Evolutionary conservation across 1,140 invertebrate species (phyloP).

Genomic region (Coptotermes formosanus): DNA sequence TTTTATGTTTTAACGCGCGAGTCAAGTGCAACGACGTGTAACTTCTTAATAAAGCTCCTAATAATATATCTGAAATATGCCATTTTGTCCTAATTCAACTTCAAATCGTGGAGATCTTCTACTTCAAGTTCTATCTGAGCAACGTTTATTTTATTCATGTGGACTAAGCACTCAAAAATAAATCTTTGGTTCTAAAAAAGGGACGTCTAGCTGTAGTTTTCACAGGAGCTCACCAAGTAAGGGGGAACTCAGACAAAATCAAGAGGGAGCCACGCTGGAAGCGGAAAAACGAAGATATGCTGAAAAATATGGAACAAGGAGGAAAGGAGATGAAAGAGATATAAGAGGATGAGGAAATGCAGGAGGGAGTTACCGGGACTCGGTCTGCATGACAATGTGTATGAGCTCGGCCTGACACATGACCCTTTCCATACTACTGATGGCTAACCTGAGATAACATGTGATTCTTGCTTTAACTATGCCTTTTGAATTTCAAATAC

Average conservation of each 20-base stretch:
- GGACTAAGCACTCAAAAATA: neutral
- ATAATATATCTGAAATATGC: too few species aligned
- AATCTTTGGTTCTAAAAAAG: neutral
- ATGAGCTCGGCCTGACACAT: neutral
- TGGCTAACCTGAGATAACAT: slow-evolving; percentile 11
- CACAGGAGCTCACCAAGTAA: neutral
- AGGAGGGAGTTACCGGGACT: neutral
- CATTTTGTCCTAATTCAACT: too few species aligned
- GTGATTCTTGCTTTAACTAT: slow-evolving; percentile 8
- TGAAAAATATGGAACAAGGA: neutral
- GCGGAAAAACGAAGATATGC: neutral
- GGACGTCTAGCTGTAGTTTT: neutral
- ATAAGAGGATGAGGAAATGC: neutral
- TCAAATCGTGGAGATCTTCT: too few species aligned
- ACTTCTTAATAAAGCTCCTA: too few species aligned
- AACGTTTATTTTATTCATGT: neutral
- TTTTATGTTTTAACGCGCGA: too few species aligned
- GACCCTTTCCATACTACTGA: neutral
- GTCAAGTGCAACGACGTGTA: too few species aligned
- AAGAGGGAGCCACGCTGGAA: neutral
- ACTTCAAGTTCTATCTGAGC: too few species aligned
- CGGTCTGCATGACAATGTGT: neutral
- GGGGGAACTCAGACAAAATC: neutral
- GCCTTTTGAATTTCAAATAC: slow-evolving; percentile 11
- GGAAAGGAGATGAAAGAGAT: neutral